These are phyloP conservation scores for Phalloptychus januarius DNA, from an alignment of 2,797 vertebrate genomes.

Conservation along the genomic window DNA sequence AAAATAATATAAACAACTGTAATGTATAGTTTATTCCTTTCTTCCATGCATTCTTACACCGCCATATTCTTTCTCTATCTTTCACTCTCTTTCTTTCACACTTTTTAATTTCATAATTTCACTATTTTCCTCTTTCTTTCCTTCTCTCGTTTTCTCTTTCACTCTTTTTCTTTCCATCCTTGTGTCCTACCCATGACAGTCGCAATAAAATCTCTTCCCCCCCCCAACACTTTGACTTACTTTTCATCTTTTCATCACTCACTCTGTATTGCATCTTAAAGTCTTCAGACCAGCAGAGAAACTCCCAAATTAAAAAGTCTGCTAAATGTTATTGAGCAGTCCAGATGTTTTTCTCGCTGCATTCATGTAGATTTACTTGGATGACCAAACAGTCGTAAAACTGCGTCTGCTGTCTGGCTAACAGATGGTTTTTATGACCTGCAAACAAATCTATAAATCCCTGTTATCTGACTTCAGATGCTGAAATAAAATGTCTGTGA, in stretches of 20 bases:
- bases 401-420: background rate
- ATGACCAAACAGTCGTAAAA: constrained; percentile 6
- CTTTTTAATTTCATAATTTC: background rate
- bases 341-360: background rate
- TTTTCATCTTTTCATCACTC: background rate
- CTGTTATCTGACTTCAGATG: constrained; percentile 6
- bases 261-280: background rate
- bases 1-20: too few relatives aligned
- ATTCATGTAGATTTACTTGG: background rate
- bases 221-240: background rate
- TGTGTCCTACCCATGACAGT: too few relatives aligned
- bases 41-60: too few relatives aligned
- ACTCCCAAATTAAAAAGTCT: background rate
- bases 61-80: too few relatives aligned
- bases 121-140: background rate
- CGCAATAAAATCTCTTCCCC: too few relatives aligned
- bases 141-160: background rate
- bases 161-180: background rate
- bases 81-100: background rate
- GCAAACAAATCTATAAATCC: constrained; percentile 6
- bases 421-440: constrained; percentile 18
- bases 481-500: constrained; percentile 4
- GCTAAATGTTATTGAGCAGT: background rate
- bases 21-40: too few relatives aligned
- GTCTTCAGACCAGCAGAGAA: background rate